Evolutionary conservation across 2,797 vertebrate species (phyloP), one percentile per base, ranked within the genome.

Genomic region (Hirundo rustica): DNA sequence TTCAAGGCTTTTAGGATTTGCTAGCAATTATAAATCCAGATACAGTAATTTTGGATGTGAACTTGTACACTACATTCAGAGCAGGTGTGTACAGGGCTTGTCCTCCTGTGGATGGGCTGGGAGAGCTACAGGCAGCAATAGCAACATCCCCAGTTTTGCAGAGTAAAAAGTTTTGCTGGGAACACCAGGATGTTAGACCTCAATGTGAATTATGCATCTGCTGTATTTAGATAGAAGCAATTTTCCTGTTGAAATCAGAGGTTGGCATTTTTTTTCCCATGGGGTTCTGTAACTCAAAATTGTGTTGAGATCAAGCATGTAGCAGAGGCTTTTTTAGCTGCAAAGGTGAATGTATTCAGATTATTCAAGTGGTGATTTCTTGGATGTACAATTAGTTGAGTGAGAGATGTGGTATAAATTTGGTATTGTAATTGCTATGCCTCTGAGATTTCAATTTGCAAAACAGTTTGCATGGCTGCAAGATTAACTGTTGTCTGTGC

Each of bases 301-400:
- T 84, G 42, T 93, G 91, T 88, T 79, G 88, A 95, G 93, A 95
- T 95, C 93, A 93, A 92, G 93, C 82, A 83, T 83, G 89, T 88
- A 96, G 85, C 23, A 1, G 44, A 7, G 1, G 23, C 34, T 72
- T 89, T 92, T 93, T 90, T 57, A 91, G 85, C 91, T 78, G 71
- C 73, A 95, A 95, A 96, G 92, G 89, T 95, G 92, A 97, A 93
- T 92, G 89, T 94, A 95, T 94, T 96, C 88, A 97, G 91, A 88
- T 96, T 94, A 95, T 92, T 96, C 95, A 93, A 96, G 95, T 93
- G 95, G 95, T 93, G 94, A 91, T 92, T 94, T 97, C 95, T 94
- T 94, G 91, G 87, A 92, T 95, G 91, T 95, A 93, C 95, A 95
- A 96, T 96, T 96, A 96, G 92, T 73, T 93, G 82, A 93, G 82